Conservation (phyloP, 2,113 vertebrate species). For the Oreotrochilus melanogaster region DNA sequence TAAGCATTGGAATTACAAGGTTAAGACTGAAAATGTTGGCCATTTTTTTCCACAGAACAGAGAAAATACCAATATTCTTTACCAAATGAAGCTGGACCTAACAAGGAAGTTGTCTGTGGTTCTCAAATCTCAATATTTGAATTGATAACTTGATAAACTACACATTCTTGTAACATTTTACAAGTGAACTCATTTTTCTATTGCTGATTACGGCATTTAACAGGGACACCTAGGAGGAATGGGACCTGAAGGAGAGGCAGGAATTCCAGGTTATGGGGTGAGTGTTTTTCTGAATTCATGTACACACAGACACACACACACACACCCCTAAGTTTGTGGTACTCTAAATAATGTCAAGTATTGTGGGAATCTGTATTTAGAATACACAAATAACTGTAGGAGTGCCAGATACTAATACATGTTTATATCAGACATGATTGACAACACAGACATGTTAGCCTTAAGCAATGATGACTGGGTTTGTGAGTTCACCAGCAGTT, state of each 20-base stretch:
- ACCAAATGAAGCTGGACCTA: background rate
- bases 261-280: conserved; percentile 92
- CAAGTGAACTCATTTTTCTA: conserved; percentile 8
- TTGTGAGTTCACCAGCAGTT: background rate
- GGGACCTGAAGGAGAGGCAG: conserved; percentile 88
- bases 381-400: background rate
- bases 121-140: conserved; percentile 15
- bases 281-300: conserved; percentile 9
- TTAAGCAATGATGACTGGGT: background rate
- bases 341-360: background rate
- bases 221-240: conserved; percentile 89
- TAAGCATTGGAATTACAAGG: background rate
- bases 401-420: background rate
- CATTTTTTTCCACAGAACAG: background rate
- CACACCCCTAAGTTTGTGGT: background rate
- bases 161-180: background rate
- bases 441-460: background rate
- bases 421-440: background rate
- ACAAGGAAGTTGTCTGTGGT: background rate
- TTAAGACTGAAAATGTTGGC: background rate
- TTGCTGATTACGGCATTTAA: conserved; percentile 64
- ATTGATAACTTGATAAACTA: background rate
- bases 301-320: background rate
- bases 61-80: background rate
- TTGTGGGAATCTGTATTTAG: background rate